Percentiles rank a stretch among this genome's conserved stretches.
These are phyloP conservation scores for Xestia sexstrigata DNA, from an alignment of 2,888 invertebrate genomes.

Conservation along the genomic window DNA sequence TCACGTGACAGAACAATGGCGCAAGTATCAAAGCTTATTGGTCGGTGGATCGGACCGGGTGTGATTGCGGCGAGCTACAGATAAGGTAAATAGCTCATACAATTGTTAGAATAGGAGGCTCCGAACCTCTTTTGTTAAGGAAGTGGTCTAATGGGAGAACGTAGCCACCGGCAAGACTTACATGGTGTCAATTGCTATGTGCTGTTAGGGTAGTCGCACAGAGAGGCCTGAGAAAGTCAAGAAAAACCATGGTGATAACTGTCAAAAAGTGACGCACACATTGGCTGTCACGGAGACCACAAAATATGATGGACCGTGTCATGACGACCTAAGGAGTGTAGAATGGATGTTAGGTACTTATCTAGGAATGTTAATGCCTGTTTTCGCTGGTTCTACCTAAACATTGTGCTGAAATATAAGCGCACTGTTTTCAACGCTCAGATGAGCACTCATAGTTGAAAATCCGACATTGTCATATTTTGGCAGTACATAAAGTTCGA, in stretches of 20 bases:
- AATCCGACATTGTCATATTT: not conserved
- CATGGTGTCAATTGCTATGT: constrained; percentile 88
- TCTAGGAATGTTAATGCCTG: not conserved
- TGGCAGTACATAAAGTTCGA: not conserved
- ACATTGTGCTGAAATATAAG: not conserved
- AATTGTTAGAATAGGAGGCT: constrained; percentile 88
- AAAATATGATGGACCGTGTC: constrained; percentile 19
- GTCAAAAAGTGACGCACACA: constrained; percentile 29
- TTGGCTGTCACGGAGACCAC: constrained; percentile 48
- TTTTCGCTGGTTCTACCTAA: not conserved
- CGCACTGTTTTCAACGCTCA: not conserved
- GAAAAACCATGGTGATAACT: constrained; percentile 1
- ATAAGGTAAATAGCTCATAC: constrained; percentile 91
- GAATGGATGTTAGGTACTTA: not conserved
- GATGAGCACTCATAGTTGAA: not conserved
- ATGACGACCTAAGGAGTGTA: constrained; percentile 46
- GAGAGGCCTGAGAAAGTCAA: constrained; percentile 18
- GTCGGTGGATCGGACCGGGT: constrained; percentile 77
- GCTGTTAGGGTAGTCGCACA: constrained; percentile 70
- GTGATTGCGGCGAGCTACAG: constrained; percentile 87
- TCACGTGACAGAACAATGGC: constrained; percentile 66
- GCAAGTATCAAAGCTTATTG: constrained; percentile 74
- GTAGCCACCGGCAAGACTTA: constrained; percentile 86
- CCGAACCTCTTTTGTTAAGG: constrained; percentile 88
- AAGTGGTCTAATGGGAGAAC: constrained; percentile 87